Conservation (phyloP, 2,113 vertebrate species). For the Miniopterus natalensis region DNA sequence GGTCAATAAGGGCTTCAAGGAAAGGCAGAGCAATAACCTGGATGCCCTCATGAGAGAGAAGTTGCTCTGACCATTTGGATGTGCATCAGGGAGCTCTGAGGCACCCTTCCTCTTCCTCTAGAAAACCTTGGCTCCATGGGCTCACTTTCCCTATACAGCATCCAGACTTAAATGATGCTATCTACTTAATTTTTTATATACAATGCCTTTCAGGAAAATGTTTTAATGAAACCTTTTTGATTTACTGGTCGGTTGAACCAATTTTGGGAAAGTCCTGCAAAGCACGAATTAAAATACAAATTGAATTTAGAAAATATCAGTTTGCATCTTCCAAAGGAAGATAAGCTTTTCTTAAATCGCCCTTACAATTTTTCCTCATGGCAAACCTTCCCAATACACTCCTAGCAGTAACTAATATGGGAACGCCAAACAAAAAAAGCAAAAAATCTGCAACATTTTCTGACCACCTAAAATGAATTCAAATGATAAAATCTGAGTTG, state of each 20-base stretch:
- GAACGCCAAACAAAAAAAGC: not conserved
- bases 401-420: not conserved
- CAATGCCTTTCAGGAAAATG: not conserved
- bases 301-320: constrained; percentile 49
- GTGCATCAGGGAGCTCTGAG: not conserved
- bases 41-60: not conserved
- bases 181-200: constrained; percentile 49
- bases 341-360: constrained; percentile 1
- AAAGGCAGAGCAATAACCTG: not conserved
- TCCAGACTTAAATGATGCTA: constrained; percentile 26
- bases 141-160: not conserved
- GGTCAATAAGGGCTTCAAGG: not conserved
- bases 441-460: not conserved
- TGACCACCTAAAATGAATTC: constrained; percentile 13
- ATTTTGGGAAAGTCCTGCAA: constrained; percentile 62
- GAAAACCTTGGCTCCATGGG: not conserved
- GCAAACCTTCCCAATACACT: not conserved
- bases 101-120: not conserved
- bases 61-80: not conserved
- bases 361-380: not conserved
- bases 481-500: not conserved
- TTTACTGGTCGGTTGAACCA: constrained; percentile 51
- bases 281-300: constrained; percentile 62
- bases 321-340: not conserved
- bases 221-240: constrained; percentile 50